Conservation (phyloP, 2,113 vertebrate genomes). For the Ictalurus furcatus region DNA sequence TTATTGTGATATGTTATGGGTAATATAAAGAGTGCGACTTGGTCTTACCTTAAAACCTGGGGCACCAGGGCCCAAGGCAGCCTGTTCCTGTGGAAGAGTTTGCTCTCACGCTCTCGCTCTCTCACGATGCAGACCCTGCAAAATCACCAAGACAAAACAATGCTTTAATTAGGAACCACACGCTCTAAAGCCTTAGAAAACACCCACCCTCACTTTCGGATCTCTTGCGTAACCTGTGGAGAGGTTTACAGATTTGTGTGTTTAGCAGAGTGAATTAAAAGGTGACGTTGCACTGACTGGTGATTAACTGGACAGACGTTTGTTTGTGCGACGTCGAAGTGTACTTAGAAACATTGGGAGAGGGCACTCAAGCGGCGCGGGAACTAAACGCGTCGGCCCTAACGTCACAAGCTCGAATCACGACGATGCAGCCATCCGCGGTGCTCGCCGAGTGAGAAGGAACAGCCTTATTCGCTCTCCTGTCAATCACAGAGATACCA, state of each 20-base stretch:
- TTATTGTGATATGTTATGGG: not conserved
- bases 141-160: slow-evolving; percentile 4
- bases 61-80: slow-evolving; percentile 65
- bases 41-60: slow-evolving; percentile 68
- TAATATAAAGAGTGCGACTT: not conserved
- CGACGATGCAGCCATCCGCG: not conserved
- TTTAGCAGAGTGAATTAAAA: not conserved
- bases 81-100: slow-evolving; percentile 65
- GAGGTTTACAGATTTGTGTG: not conserved
- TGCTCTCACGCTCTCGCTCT: slow-evolving; percentile 53
- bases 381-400: not conserved
- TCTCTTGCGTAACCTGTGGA: not conserved
- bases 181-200: not conserved
- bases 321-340: not conserved
- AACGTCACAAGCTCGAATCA: not conserved
- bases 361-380: not conserved
- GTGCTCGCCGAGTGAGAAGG: not conserved
- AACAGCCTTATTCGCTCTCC: not conserved
- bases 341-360: not conserved
- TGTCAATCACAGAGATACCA: not conserved
- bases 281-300: not conserved
- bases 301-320: not conserved
- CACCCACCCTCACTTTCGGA: not conserved
- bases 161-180: slow-evolving; percentile 35
- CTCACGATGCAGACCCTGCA: slow-evolving; percentile 71